Conservation (phyloP, 2,797 vertebrate genomes). For the Oreortyx pictus region DNA sequence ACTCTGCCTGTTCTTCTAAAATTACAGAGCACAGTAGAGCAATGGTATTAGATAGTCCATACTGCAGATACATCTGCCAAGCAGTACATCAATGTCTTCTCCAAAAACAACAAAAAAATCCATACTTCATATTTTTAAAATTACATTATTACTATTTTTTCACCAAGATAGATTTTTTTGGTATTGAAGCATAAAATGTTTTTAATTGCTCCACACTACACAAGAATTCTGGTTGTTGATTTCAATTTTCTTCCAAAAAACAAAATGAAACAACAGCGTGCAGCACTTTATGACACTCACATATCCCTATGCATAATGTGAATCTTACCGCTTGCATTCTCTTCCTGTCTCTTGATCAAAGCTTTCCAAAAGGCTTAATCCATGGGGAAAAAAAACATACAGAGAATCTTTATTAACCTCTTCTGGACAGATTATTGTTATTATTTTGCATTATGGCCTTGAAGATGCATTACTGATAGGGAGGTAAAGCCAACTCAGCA, state of each 20-base stretch:
- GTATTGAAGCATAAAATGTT: slow-evolving; percentile 1
- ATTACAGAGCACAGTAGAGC: not conserved
- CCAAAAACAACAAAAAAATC: not conserved
- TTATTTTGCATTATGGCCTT: slow-evolving; percentile 66
- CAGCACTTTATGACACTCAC: not conserved
- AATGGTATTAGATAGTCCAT: not conserved
- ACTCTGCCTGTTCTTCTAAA: not conserved
- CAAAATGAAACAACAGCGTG: not conserved
- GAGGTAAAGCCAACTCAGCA: slow-evolving; percentile 52
- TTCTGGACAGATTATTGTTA: slow-evolving; percentile 61
- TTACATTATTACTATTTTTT: not conserved
- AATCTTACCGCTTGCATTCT: not conserved
- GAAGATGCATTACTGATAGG: slow-evolving; percentile 60
- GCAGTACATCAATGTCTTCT: not conserved
- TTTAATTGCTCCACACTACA: not conserved
- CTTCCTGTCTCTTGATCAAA: slow-evolving; percentile 36
- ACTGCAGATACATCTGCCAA: not conserved
- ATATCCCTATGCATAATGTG: not conserved
- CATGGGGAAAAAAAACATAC: slow-evolving; percentile 17
- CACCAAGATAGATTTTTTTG: not conserved
- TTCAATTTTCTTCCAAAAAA: slow-evolving; percentile 8
- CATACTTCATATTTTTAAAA: not conserved
- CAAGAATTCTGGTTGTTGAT: not conserved
- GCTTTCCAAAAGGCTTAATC: slow-evolving; percentile 50
- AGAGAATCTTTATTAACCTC: slow-evolving; percentile 56